These are phyloP conservation scores for Leucosticte australis DNA, from an alignment of 2,113 vertebrate species.

Conservation along the genomic window DNA sequence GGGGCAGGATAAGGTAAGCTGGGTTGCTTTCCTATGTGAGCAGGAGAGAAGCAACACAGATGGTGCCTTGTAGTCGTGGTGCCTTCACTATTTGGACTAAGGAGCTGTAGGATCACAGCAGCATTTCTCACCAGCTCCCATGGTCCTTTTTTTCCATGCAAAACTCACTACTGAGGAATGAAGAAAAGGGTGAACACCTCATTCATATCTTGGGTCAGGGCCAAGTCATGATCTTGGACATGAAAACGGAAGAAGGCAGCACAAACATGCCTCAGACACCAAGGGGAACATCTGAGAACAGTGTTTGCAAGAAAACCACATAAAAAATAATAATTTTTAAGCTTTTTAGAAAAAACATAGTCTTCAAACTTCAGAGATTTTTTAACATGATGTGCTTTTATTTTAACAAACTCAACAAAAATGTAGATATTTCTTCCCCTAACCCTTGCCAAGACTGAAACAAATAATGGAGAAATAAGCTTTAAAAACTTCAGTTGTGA, in stretches of 20 bases:
- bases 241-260: not conserved
- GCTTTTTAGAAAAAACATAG: not conserved
- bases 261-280: not conserved
- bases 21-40: not conserved
- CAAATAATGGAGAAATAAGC: not conserved
- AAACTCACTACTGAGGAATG: not conserved
- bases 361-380: not conserved
- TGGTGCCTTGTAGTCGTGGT: fast-evolving
- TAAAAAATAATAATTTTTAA: not conserved
- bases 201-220: not conserved
- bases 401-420: not conserved
- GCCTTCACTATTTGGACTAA: not conserved
- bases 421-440: not conserved
- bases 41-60: not conserved
- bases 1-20: not conserved
- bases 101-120: not conserved
- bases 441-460: not conserved
- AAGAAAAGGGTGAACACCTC: not conserved
- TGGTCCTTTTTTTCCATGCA: not conserved
- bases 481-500: not conserved
- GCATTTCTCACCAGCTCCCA: not conserved
- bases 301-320: not conserved
- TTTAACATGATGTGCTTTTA: not conserved
- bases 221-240: not conserved
- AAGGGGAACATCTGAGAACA: not conserved